Evolutionary conservation across 2,888 invertebrate genomes (phyloP).

Genomic region (Eulithis testata): DNA sequence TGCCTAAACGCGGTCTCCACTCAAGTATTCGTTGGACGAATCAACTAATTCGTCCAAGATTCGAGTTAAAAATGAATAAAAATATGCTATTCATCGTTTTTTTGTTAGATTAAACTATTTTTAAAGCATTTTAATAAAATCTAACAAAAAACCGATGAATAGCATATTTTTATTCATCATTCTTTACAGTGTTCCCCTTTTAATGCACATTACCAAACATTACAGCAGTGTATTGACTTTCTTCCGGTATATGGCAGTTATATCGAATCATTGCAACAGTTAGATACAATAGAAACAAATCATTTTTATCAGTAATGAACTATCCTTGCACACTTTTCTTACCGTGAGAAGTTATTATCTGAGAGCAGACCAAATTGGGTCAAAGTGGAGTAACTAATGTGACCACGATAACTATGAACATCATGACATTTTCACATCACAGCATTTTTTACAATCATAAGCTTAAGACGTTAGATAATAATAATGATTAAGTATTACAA

Average conservation of each 20-base stretch:
- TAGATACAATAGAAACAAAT: conserved; percentile 27
- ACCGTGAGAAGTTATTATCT: conserved; percentile 67
- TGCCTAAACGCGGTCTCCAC: no score
- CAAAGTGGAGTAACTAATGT: conserved; percentile 53
- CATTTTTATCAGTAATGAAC: conserved; percentile 55
- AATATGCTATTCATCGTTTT: no score
- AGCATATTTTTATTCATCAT: conserved; percentile 19
- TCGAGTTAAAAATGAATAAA: no score
- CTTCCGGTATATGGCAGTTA: conserved; percentile 54
- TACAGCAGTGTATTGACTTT: conserved; percentile 50
- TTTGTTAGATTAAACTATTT: no score
- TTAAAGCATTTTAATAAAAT: no score
- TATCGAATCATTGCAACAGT: conserved; percentile 42
- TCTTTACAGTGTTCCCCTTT: conserved; percentile 27
- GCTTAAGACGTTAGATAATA: no score
- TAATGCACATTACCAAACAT: conserved; percentile 50
- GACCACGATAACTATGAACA: conserved; percentile 53
- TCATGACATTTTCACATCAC: background rate
- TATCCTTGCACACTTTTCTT: conserved; percentile 60
- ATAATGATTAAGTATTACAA: no score
- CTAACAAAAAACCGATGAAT: background rate
- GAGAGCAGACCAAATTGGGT: conserved; percentile 69
- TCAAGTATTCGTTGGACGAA: no score
- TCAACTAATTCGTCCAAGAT: no score
- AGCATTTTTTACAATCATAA: no score